phyloP scores from a whole-genome alignment of 2,797 vertebrate species.

The Diceros bicornis region DNA sequence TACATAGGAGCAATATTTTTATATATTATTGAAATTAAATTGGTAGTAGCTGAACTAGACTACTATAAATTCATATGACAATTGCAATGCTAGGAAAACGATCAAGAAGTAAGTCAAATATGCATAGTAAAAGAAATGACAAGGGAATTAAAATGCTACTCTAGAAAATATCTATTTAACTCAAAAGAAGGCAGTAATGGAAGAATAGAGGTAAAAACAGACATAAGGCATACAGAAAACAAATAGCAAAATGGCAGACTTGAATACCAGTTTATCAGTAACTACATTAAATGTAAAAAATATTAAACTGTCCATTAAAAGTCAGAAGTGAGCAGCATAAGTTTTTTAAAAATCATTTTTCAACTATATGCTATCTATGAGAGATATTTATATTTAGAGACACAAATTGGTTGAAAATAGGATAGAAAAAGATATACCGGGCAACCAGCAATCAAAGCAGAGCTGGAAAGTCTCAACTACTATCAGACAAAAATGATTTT shows the following conservation, averaged over 20 bases:
- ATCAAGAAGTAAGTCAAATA: neutral
- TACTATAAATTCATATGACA: neutral
- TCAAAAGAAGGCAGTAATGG: neutral
- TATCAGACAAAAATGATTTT: neutral
- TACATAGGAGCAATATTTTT: neutral
- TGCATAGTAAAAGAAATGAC: neutral
- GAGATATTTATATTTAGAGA: too few relatives aligned
- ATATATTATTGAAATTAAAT: neutral
- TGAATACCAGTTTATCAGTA: too few relatives aligned
- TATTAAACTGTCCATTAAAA: too few relatives aligned
- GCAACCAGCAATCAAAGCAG: neutral
- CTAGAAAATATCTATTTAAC: neutral
- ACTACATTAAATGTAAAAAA: too few relatives aligned
- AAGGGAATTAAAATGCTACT: neutral
- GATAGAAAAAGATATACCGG: too few relatives aligned
- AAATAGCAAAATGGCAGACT: too few relatives aligned
- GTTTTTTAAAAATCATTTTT: too few relatives aligned
- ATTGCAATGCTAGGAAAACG: neutral
- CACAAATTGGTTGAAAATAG: too few relatives aligned
- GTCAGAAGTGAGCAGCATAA: too few relatives aligned
- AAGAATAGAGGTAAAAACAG: neutral
- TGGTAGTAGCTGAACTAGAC: neutral
- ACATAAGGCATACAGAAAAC: too few relatives aligned
- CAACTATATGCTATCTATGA: too few relatives aligned
- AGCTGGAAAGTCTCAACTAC: neutral